Base-by-base conservation (phyloP, 2,113 vertebrate species). In the Lichenostomus cassidix region DNA sequence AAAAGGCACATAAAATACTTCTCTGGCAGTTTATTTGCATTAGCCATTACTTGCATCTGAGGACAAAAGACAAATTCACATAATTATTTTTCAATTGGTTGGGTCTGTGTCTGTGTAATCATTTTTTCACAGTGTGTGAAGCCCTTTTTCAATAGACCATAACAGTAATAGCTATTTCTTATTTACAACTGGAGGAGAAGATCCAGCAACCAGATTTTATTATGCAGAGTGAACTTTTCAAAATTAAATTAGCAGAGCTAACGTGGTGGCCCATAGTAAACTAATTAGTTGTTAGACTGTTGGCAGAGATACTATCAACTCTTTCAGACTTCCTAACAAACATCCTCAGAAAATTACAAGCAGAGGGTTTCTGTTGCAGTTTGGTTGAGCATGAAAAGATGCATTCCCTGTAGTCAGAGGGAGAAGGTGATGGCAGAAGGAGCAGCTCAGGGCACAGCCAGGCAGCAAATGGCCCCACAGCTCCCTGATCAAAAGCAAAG, bases 51-150 rank as follows among this genome's bases (percentile, higher is more conserved):
- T 80, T 82, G 70, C 90, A 85, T 89, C 87, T 86, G 80, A 92
- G 93, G 93, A 94, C 89, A 92, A 95, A 97, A 92, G 96, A 93
- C 87, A 94, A 76, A 84, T 94, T 94, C 87, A 75, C 47, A 33
- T 88, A 89, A 93, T 96, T 83, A 94, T 88, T 94, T 97, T 93
- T 84, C 96, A 94, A 70, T 76, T 78, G 92, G 91, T 92, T 89
- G 88, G 82, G 63, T 55, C 95, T 96, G 87, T 69, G 83, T 71
- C 94, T 96, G 79, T 67, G 63, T 85, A 71, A 94, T 96, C 90
- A 35, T 64, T 92, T 92, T 97, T 93, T 91, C 55, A 33, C 85
- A 79, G 85, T 42, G 46, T 81, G 50, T 68, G 83, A 91, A 90
- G 69, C 82, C 77, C 50, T 92, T 96, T 75, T 76, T 95, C 92